Conservation (phyloP, 2,888 invertebrate species). For the Tachina lurida region DNA sequence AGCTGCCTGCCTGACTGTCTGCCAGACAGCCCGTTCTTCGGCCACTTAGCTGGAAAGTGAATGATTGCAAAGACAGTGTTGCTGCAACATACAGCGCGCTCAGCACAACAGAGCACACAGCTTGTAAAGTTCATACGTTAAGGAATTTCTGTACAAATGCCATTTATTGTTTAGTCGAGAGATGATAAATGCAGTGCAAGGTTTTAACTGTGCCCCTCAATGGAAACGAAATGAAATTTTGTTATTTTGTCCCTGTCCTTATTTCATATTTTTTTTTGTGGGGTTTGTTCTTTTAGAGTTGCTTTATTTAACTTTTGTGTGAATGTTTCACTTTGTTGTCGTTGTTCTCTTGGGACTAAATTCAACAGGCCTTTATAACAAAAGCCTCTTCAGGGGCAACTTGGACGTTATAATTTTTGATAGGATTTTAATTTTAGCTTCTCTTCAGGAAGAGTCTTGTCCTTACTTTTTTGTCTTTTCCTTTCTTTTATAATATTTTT, state of each 20-base stretch:
- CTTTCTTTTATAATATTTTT: too few relatives aligned
- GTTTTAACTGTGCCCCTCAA: slow-evolving; percentile 66
- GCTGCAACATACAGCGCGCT: slow-evolving; percentile 47
- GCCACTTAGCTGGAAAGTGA: slow-evolving; percentile 37
- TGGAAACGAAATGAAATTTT: slow-evolving; percentile 34
- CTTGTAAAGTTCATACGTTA: slow-evolving; percentile 68
- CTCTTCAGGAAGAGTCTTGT: too few relatives aligned
- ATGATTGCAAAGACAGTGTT: slow-evolving; percentile 3
- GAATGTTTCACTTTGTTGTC: not conserved
- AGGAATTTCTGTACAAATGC: slow-evolving; percentile 66
- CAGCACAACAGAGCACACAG: slow-evolving; percentile 55
- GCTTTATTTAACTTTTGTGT: slow-evolving; percentile 11
- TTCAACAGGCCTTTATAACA: too few relatives aligned
- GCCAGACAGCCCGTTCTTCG: slow-evolving; percentile 60
- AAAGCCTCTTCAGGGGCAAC: too few relatives aligned
- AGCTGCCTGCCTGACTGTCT: slow-evolving; percentile 66
- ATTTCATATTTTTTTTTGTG: slow-evolving; percentile 38
- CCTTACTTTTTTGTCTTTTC: too few relatives aligned
- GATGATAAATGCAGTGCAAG: slow-evolving; percentile 72
- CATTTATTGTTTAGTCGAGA: slow-evolving; percentile 53
- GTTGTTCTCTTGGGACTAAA: too few relatives aligned
- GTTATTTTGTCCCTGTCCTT: slow-evolving; percentile 47
- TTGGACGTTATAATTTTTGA: too few relatives aligned
- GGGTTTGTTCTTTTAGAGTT: slow-evolving; percentile 20
- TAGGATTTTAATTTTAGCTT: too few relatives aligned